Conservation (phyloP, 2,888 invertebrate genomes). For the Platerodrilus igneus region DNA sequence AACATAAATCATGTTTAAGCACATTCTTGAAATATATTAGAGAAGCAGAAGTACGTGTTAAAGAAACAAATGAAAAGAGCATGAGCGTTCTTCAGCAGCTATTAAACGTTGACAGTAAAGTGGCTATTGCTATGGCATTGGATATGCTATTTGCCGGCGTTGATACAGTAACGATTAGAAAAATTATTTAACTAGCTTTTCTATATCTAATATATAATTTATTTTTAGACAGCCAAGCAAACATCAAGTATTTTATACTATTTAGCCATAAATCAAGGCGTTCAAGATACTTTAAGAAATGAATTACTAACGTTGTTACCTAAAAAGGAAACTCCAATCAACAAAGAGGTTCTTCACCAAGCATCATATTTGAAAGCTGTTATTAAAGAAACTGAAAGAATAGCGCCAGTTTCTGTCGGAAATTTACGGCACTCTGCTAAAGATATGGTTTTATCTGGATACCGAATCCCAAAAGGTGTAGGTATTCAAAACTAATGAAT, state of each 20-base stretch:
- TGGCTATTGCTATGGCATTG: constrained; percentile 62
- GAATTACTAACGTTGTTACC: constrained; percentile 41
- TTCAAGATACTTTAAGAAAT: constrained; percentile 45
- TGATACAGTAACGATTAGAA: constrained; percentile 58
- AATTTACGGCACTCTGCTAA: constrained; percentile 33
- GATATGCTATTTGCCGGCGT: constrained; percentile 68
- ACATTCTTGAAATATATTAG: constrained; percentile 36
- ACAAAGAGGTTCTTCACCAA: constrained; percentile 41
- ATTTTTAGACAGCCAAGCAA: constrained; percentile 48
- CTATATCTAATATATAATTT: background rate
- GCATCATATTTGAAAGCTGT: constrained; percentile 58
- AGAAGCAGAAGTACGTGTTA: constrained; percentile 32
- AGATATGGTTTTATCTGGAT: constrained; percentile 42
- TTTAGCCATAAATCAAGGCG: constrained; percentile 46
- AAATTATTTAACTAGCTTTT: no score
- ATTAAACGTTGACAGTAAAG: constrained; percentile 55
- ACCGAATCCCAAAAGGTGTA: constrained; percentile 45
- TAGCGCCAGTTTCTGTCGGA: constrained; percentile 35
- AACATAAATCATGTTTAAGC: constrained; percentile 25
- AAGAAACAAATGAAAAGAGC: no score
- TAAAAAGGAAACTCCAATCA: constrained; percentile 37
- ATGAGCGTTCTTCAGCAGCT: constrained; percentile 63
- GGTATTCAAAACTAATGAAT: no score
- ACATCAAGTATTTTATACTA: constrained; percentile 46
- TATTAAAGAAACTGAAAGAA: constrained; percentile 58